Evolutionary conservation across 1,140 invertebrate genomes (phyloP).

Genomic region (Panagrolaimus sp.): DNA sequence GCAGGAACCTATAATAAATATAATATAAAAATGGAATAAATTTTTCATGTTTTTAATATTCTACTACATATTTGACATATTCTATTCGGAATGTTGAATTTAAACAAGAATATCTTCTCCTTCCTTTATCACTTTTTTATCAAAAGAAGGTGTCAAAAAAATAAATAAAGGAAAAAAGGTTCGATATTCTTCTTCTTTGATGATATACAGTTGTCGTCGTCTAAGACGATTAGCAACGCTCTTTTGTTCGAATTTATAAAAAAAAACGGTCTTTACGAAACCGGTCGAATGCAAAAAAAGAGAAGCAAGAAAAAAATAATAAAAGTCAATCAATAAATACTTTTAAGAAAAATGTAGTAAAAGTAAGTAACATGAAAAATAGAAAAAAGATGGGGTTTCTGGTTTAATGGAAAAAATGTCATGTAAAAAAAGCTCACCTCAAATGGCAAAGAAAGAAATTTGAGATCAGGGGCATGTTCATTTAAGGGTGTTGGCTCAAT

Average conservation of each 20-base stretch:
- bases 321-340: not conserved
- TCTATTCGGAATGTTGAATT: no score
- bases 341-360: not conserved
- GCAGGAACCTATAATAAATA: conserved; percentile 34
- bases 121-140: no score
- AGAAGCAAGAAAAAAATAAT: not conserved
- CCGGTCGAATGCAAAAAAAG: conserved; percentile 1
- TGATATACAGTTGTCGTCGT: not conserved
- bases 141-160: no score
- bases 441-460: conserved; percentile 53
- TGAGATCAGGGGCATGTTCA: conserved; percentile 47
- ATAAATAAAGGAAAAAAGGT: no score
- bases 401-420: no score
- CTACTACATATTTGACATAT: not conserved
- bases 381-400: not conserved
- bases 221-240: not conserved
- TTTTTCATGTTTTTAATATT: no score
- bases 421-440: conserved; percentile 40
- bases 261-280: conserved; percentile 7
- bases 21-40: not conserved
- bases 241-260: not conserved
- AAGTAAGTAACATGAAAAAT: not conserved
- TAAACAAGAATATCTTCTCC: no score
- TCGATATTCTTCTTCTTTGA: no score
- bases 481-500: conserved; percentile 33